phyloP scores from a whole-genome alignment of 2,888 invertebrate genomes.

The Brenthis daphne region DNA sequence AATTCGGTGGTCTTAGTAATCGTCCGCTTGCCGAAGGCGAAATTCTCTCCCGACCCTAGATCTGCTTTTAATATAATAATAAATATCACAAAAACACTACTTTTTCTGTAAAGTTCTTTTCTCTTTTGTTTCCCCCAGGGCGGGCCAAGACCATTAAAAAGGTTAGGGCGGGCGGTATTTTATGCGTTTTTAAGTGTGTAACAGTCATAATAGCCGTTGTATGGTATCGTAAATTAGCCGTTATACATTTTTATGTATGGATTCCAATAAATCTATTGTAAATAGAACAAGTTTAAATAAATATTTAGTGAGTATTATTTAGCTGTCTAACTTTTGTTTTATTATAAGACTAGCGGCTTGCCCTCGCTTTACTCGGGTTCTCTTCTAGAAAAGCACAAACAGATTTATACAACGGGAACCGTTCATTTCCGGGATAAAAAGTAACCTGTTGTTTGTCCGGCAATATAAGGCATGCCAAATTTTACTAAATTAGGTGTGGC shows the following conservation, averaged over 20 bases:
- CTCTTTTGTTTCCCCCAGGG: conserved; percentile 71
- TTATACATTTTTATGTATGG: conserved; percentile 12
- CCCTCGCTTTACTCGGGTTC: no score
- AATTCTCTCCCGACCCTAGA: conserved; percentile 63
- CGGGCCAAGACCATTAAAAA: conserved; percentile 75
- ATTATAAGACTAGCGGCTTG: no score
- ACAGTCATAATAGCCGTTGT: conserved; percentile 71
- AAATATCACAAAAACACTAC: conserved; percentile 77
- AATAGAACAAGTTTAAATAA: neutral
- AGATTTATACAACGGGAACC: no score
- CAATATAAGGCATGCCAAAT: no score
- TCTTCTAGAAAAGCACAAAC: no score
- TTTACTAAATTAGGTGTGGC: no score
- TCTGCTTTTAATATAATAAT: conserved; percentile 79
- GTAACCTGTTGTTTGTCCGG: no score
- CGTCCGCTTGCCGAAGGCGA: conserved; percentile 68
- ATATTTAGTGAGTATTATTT: neutral
- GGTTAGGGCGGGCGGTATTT: conserved; percentile 75
- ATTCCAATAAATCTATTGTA: neutral
- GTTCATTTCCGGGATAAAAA: no score
- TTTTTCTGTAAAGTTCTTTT: conserved; percentile 69
- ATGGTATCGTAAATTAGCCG: conserved; percentile 58
- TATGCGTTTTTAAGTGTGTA: conserved; percentile 81
- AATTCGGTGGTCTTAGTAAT: conserved; percentile 78
- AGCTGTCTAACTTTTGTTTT: neutral